Base-by-base conservation (phyloP, 2,113 vertebrate species). In the Astur gentilis region DNA sequence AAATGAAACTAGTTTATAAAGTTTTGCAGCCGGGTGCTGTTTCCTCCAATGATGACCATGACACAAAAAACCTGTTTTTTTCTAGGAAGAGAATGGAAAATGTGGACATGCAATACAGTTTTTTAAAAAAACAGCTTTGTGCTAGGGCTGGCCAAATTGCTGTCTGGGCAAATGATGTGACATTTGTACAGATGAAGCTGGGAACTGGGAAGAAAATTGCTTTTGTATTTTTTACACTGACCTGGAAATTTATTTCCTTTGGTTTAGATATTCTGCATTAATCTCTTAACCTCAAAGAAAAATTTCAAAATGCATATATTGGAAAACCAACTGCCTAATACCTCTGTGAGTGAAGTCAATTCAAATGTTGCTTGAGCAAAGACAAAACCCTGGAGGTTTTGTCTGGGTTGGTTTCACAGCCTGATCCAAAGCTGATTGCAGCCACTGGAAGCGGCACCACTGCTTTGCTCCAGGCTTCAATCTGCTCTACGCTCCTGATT, bases 131-230 rank as follows among this genome's bases (percentile, higher is more conserved):
- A 1, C 38, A 69, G 26, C 47, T 90, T 92, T 84, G 36, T 94
- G 84, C 85, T 96, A 96, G 93, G 36, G 64, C 57, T 84, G 94
- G 62, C 66, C 95, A 98, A 93, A 95, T 57, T 83, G 57, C 75
- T 96, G 66, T 92, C 83, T 97, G 87, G 16, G 86, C 64, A 80
- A 93, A 90, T 73, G 78, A 84, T 90, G 77, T 97, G 89, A 97
- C 78, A 90, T 95, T 95, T 92, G 36, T 96, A 93, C 69, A 97
- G 67, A 96, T 97, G 95, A 96, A 95, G 52, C n/a, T 94, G 76
- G 65, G 42, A 88, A 95, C 34, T 27, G 61, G 49, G 65, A 93
- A 77, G 47, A 73, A 92, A 95, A 83, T 57, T 19, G 18, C 18
- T 55, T 45, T 32, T n/a, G 4, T 69, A 58, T 81, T 49, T 49